Evolutionary conservation across 2,888 invertebrate species (phyloP), one percentile per base, ranked within the genome.

Genomic region (Aphidoletes aphidimyza): DNA sequence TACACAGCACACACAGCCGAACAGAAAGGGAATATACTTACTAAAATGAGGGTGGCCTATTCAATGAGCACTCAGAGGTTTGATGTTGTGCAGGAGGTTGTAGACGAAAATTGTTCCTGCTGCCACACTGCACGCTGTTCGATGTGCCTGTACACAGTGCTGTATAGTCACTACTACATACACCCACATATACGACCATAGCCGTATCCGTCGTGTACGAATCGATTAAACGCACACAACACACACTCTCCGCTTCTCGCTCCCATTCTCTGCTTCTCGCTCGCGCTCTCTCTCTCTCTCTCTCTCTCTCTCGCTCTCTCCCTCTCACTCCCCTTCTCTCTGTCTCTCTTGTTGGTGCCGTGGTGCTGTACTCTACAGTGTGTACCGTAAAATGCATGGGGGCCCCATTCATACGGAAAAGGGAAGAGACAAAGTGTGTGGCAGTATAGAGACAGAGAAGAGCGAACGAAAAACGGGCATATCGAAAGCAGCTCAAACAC

Each of bases 371-470:
- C 69, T n/a, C n/a, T 3, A 22, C n/a, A 22, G 54, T 69, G 69
- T 9, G 17, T 69, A 30, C 26, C 22, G 3, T 19, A 42, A 11
- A 54, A 11, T 47, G 9, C 19, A 19, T 17, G 9, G 11, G 17
- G 17, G 17, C 47, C 47, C 47, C 14, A 2, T 17, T 14, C 9
- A 81, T 81, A 81, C 81, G 81, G 37, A 81, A 81, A 81, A 81
- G 81, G 81, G 81, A 81, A 81, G 81, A 81, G 81, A 81, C 81
- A 37, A 81, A 30, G 26, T 30, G 69, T 69, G 69, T 69, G 69
- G 9, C 22, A 22, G 54, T 22, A 39, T n/a, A 22, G n/a, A 54
- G 22, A 69, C 69, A 69, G 36, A 34, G 19, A 3, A 49, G 3
- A 69, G 17, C 9, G 36, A 69, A 69, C 34, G 34, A 30, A 34